phyloP scores from a whole-genome alignment of 2,113 vertebrate species.

The Petroica traversi region DNA sequence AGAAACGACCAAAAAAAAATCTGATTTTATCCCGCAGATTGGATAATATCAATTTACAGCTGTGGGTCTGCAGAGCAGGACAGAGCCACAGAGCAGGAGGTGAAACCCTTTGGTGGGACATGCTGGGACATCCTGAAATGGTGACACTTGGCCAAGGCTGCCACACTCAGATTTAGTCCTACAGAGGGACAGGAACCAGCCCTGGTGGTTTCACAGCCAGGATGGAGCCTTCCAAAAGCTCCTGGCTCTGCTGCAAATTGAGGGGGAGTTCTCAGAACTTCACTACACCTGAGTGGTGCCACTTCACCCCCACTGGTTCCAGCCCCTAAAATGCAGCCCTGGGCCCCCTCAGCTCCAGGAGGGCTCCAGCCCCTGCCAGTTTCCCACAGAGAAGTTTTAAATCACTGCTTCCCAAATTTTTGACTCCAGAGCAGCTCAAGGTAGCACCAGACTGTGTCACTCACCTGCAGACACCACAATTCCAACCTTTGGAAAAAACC shows the following conservation, averaged over 20 bases:
- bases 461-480: background rate
- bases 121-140: background rate
- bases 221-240: background rate
- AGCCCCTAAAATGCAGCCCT: background rate
- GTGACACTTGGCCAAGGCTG: fast-evolving
- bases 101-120: background rate
- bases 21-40: background rate
- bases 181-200: fast-evolving
- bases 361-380: background rate
- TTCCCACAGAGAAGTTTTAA: background rate
- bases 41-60: fast-evolving
- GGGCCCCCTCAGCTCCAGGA: background rate
- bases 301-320: background rate
- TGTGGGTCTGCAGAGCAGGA: background rate
- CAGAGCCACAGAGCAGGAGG: fast-evolving
- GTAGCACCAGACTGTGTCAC: background rate
- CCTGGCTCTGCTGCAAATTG: background rate
- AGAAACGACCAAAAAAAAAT: background rate
- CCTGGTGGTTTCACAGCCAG: fast-evolving
- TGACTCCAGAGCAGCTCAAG: background rate
- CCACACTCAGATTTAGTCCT: background rate
- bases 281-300: background rate
- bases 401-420: background rate
- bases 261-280: background rate
- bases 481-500: background rate